Evolutionary conservation across 2,888 invertebrate species (phyloP), one percentile per base, ranked within the genome.

Genomic region (Thera britannica): DNA sequence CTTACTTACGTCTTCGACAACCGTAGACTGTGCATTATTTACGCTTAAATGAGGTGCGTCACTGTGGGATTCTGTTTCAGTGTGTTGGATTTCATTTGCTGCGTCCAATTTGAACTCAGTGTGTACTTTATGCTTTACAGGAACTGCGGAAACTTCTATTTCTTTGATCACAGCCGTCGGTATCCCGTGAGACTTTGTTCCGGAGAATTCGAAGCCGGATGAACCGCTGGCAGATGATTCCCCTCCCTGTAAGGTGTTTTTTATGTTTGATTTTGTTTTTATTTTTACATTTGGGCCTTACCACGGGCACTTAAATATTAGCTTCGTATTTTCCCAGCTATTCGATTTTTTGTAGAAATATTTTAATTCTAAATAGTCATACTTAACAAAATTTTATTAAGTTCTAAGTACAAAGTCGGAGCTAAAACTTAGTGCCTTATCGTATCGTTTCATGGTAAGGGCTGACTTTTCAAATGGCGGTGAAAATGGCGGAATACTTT

Each of bases 1-100:
- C 67, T 77, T 86, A 92, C 92, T 92, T 87, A 93, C 92, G 87
- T 93, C 90, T 57, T 57, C 57, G 4, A 23, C 23, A 41, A 57
- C 9, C 1, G 23, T 41, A 2, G 62, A n/a, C 23, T 62, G 62
- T 46, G 66, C 60, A 38, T 71, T 84, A 44, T 72, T 84, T 58
- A 65, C 78, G 75, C 82, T 77, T 61, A 83, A 73, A 51, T 82
- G 72, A 3, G 83, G 73, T 9, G 83, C 70, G 63, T 80, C 78
- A 36, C 83, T 69, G 36, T 81, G 74, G 35, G 77, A 69, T 55
- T 78, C 77, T 7, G 76, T 75, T 48, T 80, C 77, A 46, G 76
- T 65, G 52, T 85, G 82, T 54, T 82, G 78, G 36, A 90, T 76
- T 80, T 90, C 90, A 76, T 90, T 89, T 8, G 77, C 76, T 41